These are phyloP conservation scores for Polyploca ridens DNA, from an alignment of 2,888 invertebrate species.

Conservation along the genomic window DNA sequence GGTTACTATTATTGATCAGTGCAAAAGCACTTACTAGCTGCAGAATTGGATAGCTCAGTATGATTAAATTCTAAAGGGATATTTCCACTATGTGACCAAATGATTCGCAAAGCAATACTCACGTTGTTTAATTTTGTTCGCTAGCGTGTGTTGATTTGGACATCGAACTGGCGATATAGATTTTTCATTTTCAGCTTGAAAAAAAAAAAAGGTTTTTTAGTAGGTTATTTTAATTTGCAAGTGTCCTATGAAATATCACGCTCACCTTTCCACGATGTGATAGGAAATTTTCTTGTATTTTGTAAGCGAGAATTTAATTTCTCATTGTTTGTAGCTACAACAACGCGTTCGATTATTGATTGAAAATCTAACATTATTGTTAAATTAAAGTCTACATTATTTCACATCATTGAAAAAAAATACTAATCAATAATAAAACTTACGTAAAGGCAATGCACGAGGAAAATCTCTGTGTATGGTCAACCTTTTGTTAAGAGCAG, in stretches of 20 bases:
- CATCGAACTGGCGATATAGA: constrained; percentile 26
- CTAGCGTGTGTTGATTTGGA: constrained; percentile 20
- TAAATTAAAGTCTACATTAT: too few relatives aligned
- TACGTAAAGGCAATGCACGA: constrained; percentile 23
- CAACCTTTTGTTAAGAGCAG: constrained; percentile 50
- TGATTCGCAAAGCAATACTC: constrained; percentile 45
- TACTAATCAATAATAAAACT: background rate
- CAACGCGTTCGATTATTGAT: background rate
- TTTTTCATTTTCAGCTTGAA: constrained; percentile 47
- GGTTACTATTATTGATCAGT: too few relatives aligned
- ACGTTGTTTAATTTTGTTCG: constrained; percentile 50
- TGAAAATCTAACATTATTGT: background rate
- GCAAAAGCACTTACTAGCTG: too few relatives aligned
- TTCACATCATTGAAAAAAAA: too few relatives aligned
- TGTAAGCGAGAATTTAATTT: background rate
- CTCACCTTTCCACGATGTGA: constrained; percentile 37
- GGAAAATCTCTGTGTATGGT: constrained; percentile 43
- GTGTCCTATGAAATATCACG: background rate
- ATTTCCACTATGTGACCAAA: too few relatives aligned
- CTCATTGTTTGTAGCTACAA: background rate
- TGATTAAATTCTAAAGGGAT: too few relatives aligned
- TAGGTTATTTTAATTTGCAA: too few relatives aligned
- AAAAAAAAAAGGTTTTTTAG: constrained; percentile 23
- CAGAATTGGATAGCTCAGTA: too few relatives aligned
- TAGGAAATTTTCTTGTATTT: constrained; percentile 27